A percentile compares a stretch with the other conserved stretches of the same genome.
phyloP scores from a whole-genome alignment of 2,113 vertebrate species.

The Tapirus terrestris region DNA sequence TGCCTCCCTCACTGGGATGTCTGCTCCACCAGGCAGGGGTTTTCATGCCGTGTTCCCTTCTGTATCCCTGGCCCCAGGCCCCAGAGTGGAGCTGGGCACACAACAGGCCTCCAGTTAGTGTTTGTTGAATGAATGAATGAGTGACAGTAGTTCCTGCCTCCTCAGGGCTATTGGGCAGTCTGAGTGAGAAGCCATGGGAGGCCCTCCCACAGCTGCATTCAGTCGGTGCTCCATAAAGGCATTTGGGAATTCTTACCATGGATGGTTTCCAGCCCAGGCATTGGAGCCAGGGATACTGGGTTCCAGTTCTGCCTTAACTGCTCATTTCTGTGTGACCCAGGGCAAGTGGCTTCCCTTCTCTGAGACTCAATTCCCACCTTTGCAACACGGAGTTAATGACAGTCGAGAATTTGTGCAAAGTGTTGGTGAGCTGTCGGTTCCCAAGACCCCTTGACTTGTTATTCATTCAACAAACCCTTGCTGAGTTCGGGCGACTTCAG shows the following conservation, averaged over 20 bases:
- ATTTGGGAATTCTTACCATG: not conserved
- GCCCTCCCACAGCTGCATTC: not conserved
- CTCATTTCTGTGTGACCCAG: not conserved
- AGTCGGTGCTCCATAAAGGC: not conserved
- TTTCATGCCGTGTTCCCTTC: not conserved
- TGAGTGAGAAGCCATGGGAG: not conserved
- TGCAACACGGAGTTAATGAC: not conserved
- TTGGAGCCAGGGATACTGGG: not conserved
- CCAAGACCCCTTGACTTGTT: not conserved
- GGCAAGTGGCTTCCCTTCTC: not conserved
- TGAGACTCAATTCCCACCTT: not conserved
- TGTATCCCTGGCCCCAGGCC: not conserved
- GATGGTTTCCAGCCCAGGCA: not conserved
- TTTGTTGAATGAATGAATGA: not conserved
- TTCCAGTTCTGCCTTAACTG: not conserved
- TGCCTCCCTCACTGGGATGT: not conserved
- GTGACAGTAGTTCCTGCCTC: not conserved
- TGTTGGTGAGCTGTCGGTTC: not conserved
- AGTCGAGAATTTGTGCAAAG: not conserved
- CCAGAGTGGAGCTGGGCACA: not conserved
- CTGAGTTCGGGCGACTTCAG: not conserved
- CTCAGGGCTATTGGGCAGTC: not conserved
- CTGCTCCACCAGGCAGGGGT: not conserved
- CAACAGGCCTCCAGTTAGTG: too few relatives aligned
- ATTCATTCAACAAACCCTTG: not conserved